Conservation (phyloP, 2,113 vertebrate genomes). For the Aspiorhynchus laticeps region DNA sequence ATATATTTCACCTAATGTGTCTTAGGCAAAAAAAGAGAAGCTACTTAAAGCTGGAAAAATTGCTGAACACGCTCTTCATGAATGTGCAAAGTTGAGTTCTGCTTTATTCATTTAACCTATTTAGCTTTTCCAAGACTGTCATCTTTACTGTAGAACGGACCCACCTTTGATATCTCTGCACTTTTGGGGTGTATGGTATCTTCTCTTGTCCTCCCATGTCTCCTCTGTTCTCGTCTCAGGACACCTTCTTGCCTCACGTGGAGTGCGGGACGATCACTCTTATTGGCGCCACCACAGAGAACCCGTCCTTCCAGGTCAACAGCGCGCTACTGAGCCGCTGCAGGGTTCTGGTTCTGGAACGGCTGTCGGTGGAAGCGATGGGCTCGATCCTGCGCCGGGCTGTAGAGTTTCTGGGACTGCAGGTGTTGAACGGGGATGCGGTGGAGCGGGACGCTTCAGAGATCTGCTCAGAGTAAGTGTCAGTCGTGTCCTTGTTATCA, state of each 20-base stretch:
- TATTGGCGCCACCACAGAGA: constrained; percentile 97
- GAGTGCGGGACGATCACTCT: constrained; percentile 94
- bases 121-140: neutral
- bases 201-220: constrained; percentile 48
- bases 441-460: constrained; percentile 63
- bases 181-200: constrained; percentile 17
- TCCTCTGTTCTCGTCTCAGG: constrained; percentile 74
- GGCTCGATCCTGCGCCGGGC: constrained; percentile 86
- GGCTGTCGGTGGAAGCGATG: constrained; percentile 87
- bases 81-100: too few species aligned
- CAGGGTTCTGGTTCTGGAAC: constrained; percentile 93
- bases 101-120: neutral
- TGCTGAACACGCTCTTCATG: too few species aligned
- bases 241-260: constrained; percentile 94
- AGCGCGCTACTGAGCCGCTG: constrained; percentile 92
- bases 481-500: constrained; percentile 53
- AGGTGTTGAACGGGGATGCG: constrained; percentile 67
- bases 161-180: constrained; percentile 36
- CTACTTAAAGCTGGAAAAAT: too few species aligned
- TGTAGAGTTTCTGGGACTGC: constrained; percentile 82
- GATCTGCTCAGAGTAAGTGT: constrained; percentile 80
- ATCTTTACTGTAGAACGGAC: neutral
- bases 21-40: too few species aligned
- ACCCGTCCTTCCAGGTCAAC: constrained; percentile 98
- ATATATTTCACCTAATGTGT: too few species aligned